phyloP scores from a whole-genome alignment of 2,797 vertebrate genomes.

The Eulemur rubriventer region DNA sequence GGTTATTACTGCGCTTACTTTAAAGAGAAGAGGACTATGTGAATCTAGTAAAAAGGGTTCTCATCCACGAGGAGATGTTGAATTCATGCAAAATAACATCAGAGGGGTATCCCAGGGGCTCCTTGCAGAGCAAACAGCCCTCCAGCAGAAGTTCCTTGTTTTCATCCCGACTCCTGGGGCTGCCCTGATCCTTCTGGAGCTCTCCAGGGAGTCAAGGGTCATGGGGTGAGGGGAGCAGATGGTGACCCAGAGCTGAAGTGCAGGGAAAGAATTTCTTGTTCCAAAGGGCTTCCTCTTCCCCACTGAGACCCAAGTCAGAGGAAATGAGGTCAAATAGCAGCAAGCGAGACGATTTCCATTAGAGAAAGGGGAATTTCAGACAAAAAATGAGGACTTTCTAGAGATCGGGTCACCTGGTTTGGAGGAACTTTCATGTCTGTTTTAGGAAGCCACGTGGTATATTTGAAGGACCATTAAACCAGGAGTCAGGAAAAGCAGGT shows the following conservation, averaged over 20 bases:
- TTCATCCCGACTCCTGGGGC: neutral
- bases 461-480: neutral
- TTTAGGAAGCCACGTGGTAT: neutral
- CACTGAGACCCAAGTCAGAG: neutral
- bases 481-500: neutral
- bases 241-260: neutral
- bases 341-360: neutral
- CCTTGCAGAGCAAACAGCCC: neutral
- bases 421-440: neutral
- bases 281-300: neutral
- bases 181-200: neutral
- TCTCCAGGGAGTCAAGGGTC: neutral
- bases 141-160: neutral
- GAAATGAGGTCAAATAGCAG: neutral
- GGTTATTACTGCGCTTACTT: neutral
- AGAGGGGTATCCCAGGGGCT: neutral
- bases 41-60: neutral
- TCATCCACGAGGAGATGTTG: neutral
- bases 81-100: neutral
- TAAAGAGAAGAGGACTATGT: neutral
- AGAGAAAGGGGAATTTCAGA: neutral
- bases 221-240: neutral
- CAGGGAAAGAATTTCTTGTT: constrained; percentile 14
- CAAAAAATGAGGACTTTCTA: neutral
- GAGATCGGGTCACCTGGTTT: neutral